Conservation (phyloP, 2,888 invertebrate genomes). For the Galerucella calmariensis region DNA sequence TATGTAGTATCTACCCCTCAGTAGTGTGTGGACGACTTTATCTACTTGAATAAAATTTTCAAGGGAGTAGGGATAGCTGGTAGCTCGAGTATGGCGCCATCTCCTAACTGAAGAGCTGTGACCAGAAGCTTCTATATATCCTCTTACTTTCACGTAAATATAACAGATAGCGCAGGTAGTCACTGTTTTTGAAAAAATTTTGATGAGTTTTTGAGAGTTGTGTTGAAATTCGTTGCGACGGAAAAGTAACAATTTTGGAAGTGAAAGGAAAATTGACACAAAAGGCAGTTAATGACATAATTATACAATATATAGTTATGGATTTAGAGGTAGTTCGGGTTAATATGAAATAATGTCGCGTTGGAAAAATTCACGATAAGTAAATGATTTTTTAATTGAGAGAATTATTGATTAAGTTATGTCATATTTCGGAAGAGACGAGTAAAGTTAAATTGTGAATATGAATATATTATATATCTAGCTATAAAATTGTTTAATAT, state of each 20-base stretch:
- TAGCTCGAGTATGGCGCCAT: neutral
- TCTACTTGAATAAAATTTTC: neutral
- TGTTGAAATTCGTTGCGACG: neutral
- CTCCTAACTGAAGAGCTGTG: neutral
- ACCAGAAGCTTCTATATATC: neutral
- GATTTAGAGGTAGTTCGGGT: too few relatives aligned
- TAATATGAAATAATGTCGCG: too few relatives aligned
- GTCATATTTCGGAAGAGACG: too few relatives aligned
- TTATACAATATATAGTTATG: neutral
- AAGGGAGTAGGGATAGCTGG: neutral
- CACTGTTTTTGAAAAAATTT: neutral
- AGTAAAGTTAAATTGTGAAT: too few relatives aligned
- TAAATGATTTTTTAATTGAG: too few relatives aligned
- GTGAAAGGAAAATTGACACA: neutral
- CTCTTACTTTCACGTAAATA: neutral
- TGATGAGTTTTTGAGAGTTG: too few relatives aligned
- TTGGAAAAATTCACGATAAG: too few relatives aligned
- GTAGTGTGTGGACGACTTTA: conserved; percentile 11
- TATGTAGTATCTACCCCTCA: neutral
- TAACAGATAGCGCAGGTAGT: neutral
- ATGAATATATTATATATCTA: too few relatives aligned
- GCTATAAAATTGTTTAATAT: too few relatives aligned
- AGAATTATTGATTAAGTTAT: too few relatives aligned
- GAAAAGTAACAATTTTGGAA: neutral
- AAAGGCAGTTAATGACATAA: neutral